Base-by-base conservation (phyloP, 2,797 vertebrate species). In the Neosilurus hyrtlii region DNA sequence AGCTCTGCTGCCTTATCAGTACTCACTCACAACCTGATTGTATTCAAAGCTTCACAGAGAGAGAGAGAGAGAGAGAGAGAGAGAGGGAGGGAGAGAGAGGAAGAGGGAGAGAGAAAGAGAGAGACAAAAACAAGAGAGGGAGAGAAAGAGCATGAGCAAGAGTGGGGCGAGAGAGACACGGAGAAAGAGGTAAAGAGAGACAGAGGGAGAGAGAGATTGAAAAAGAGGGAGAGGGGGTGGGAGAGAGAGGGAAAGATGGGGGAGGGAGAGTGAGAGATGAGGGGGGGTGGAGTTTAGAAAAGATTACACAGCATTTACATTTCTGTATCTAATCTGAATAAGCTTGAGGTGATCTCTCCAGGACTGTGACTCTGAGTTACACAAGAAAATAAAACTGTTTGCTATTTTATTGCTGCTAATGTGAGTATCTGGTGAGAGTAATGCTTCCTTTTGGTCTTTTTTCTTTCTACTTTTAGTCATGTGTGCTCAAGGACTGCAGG, bases 401-500 rank as follows among this genome's bases (percentile, higher is more conserved):
- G 6, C 14, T 2, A 51, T 51, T 51, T 51, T 1, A 51, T 56
- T 24, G 4, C 66, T 22, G 18, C 9, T 68, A 18, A 14, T 68
- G 9, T 68, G 3, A 26, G 52, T 54, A 18, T 76, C 22, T 11
- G 6, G 8, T 8, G 56, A 37, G 26, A 14, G 20, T 76, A 35
- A 67, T 56, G 12, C 43, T 1, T 52, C 2, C 54, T 18, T 16
- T 54, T 78, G 37, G 9, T 62, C 12, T 49, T 84, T 85, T 75
- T 6, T 85, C 83, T 79, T 83, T 80, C 35, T 84, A 88, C 88
- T 86, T 88, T 68, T 91, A 99, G 98, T 99, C 90, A 95, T 98
- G 90, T 97, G 96, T 89, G 98, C 98, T 85, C 98, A 99, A 92
- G 98, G 98, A 22, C 93, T 99, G 86, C 98, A 99, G 88, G 98